Evolutionary conservation across 2,797 vertebrate genomes (phyloP).

Genomic region (Sarcoramphus papa): DNA sequence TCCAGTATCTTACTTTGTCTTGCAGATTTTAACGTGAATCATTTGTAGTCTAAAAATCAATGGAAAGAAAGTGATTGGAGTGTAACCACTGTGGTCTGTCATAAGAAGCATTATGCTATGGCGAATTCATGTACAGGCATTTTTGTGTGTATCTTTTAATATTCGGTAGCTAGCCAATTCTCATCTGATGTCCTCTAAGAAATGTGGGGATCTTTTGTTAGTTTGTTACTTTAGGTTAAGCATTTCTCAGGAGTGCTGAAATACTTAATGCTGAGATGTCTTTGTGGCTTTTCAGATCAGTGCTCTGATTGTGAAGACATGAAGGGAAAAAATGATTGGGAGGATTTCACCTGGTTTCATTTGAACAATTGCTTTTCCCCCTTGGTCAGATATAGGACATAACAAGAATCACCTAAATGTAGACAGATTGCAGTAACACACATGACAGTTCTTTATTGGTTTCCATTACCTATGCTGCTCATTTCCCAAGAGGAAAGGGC

Average conservation of each 20-base stretch:
- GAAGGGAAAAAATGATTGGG: constrained; percentile 21
- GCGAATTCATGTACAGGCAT: not conserved
- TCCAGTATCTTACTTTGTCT: not conserved
- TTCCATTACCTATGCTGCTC: constrained; percentile 46
- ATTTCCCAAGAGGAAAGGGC: constrained; percentile 45
- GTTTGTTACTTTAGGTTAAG: not conserved
- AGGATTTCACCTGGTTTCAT: constrained; percentile 39
- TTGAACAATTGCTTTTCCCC: constrained; percentile 43
- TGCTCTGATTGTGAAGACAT: not conserved
- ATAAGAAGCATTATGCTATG: not conserved
- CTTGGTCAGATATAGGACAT: constrained; percentile 38
- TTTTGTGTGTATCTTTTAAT: not conserved
- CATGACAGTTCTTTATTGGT: constrained; percentile 34
- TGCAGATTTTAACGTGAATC: not conserved
- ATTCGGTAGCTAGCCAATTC: not conserved
- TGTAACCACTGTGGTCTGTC: not conserved
- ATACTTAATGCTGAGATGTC: not conserved
- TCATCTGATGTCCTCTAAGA: not conserved
- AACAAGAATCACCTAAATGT: constrained; percentile 30
- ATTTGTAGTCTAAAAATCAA: not conserved
- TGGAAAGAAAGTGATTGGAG: not conserved
- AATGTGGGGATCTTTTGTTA: not conserved
- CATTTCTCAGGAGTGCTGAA: not conserved
- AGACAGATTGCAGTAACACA: constrained; percentile 40
- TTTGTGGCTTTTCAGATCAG: not conserved